phyloP scores from a whole-genome alignment of 2,797 vertebrate species.

The Hemibagrus guttatus region DNA sequence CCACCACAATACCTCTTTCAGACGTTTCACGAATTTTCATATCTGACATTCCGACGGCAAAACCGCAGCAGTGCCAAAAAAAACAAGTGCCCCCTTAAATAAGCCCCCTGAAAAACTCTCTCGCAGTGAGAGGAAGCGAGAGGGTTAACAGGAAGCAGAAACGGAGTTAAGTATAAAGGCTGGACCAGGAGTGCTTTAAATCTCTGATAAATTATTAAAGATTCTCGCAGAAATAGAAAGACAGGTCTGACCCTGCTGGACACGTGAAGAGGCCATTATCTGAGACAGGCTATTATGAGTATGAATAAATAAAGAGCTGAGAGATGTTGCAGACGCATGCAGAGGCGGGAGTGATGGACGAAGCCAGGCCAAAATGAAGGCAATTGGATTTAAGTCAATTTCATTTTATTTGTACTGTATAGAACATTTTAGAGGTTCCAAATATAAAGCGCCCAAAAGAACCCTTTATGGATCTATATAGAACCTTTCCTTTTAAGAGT shows the following conservation, averaged over 20 bases:
- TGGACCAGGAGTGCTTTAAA: not conserved
- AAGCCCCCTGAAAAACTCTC: not conserved
- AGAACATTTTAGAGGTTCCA: no score
- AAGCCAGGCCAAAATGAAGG: not conserved
- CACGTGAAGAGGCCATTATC: not conserved
- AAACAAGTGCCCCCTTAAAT: not conserved
- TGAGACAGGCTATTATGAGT: constrained; percentile 5
- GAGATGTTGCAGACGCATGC: not conserved
- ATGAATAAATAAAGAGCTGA: constrained; percentile 27
- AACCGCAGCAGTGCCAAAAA: constrained; percentile 26
- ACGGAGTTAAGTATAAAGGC: not conserved
- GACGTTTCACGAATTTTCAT: constrained; percentile 35
- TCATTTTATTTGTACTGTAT: no score
- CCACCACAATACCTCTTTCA: constrained; percentile 35
- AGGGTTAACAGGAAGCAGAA: not conserved
- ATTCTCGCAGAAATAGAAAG: not conserved
- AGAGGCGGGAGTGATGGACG: not conserved
- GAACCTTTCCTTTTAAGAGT: no score
- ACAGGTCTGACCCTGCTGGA: not conserved
- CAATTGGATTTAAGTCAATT: no score
- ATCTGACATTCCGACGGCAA: constrained; percentile 50
- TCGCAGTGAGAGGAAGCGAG: not conserved
- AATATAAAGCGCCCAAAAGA: no score
- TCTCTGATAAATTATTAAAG: constrained; percentile 9
- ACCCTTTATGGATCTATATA: no score